Conservation (phyloP, 2,797 vertebrate species). For the Scomberomorus guttatus region DNA sequence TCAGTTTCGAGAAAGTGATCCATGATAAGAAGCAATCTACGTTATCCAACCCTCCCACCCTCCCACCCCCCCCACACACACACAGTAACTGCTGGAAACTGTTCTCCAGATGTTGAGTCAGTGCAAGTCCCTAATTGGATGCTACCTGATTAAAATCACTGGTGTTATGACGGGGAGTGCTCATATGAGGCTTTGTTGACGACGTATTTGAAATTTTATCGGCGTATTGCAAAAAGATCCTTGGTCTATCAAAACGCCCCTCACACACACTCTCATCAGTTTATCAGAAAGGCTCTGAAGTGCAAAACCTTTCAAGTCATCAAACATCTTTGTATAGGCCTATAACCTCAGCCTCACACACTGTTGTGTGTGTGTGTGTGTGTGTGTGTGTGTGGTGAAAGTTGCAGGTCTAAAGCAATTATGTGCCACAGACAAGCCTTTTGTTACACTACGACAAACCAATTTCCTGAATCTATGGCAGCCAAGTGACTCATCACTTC, state of each 20-base stretch:
- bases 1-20: constrained; percentile 45
- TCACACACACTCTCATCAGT: constrained; percentile 33
- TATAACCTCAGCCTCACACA: constrained; percentile 31
- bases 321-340: constrained; percentile 47
- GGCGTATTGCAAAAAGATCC: constrained; percentile 29
- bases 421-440: constrained; percentile 62
- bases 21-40: constrained; percentile 25
- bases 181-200: constrained; percentile 52
- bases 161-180: constrained; percentile 37
- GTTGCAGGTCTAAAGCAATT: constrained; percentile 71
- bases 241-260: constrained; percentile 45
- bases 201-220: constrained; percentile 60
- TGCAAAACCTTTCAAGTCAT: constrained; percentile 61
- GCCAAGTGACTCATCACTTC: constrained; percentile 75
- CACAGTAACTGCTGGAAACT: constrained; percentile 14
- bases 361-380: constrained; percentile 10
- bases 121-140: constrained; percentile 59
- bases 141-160: constrained; percentile 58
- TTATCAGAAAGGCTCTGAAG: constrained; percentile 66
- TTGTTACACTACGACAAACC: constrained; percentile 79
- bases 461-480: constrained; percentile 80
- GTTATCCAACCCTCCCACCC: background rate
- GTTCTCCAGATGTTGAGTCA: constrained; percentile 52
- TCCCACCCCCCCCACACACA: constrained; percentile 1
- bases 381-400: constrained; percentile 35